Evolutionary conservation across 1,140 invertebrate genomes (phyloP), one percentile per base, ranked within the genome.

Genomic region (Leptoteleia sp.): DNA sequence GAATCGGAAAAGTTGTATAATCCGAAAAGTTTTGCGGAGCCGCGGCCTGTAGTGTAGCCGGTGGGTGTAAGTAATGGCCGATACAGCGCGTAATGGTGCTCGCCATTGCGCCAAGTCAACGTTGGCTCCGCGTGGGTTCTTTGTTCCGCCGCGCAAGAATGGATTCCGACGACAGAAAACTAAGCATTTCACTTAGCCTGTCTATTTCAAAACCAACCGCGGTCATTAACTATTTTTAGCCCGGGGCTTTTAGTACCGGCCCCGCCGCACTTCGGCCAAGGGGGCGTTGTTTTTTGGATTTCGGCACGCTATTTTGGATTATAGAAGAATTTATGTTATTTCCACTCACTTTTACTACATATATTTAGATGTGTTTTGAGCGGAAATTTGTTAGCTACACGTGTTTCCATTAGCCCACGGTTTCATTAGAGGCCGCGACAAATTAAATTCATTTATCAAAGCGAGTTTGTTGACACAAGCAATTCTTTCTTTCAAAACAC

Each of bases 1-100:
- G 80, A 84, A 85, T 85, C 83, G 78, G 82, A 83, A 85, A 86
- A 85, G 83, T 85, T 85, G 78, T 80, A 83, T 83, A 86, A 86
- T 85, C 83, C 81, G 80, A 79, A 85, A 85, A 85, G 83, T n/a
- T 86, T 85, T 83, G 27, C 71, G 47, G 27, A 22, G 33, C 43
- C 40, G 22, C 52, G 43, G 40, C 40, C 27, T n/a, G n/a, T n/a
- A n/a, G n/a, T n/a, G 33, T 12, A 4, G 67, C 15, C 54, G 43
- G 38, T 64, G 59, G 75, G 65, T 81, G 73, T 82, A 81, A 84
- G 81, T 84, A 84, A 85, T 83, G 83, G 54, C 55, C 81, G 81
- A 83, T 83, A 83, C 79, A n/a, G n/a, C 73, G 61, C 71, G 61
- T 81, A 83, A 82, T 80, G 82, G 82, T 57, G 80, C 48, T 62